phyloP scores from a whole-genome alignment of 2,113 vertebrate genomes.

The Neotragus pygmaeus region DNA sequence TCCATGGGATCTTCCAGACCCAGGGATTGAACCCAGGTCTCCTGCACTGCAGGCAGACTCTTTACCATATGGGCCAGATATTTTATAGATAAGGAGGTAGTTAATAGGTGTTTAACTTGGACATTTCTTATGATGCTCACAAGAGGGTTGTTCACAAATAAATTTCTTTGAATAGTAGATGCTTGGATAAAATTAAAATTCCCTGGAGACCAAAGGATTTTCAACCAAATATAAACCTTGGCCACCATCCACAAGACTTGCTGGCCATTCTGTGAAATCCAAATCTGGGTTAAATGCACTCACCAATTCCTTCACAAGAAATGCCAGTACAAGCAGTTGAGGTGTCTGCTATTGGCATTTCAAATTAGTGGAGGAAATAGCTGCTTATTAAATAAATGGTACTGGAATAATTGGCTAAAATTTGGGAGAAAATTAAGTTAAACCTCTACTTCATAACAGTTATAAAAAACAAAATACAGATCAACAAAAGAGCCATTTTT shows the following conservation, averaged over 20 bases:
- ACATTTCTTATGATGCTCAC: background rate
- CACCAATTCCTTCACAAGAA: background rate
- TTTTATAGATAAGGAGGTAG: background rate
- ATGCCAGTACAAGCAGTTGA: background rate
- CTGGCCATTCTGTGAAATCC: background rate
- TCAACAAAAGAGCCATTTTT: background rate
- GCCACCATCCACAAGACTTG: background rate
- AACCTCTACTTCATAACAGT: background rate
- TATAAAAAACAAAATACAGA: constrained; percentile 1
- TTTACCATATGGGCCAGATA: background rate
- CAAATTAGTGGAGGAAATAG: background rate
- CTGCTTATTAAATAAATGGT: background rate
- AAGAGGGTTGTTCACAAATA: background rate
- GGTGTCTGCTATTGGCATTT: background rate
- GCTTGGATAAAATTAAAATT: background rate
- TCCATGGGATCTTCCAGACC: background rate
- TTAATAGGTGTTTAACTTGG: background rate
- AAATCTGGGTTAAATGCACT: background rate
- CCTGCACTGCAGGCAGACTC: background rate
- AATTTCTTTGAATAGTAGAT: background rate
- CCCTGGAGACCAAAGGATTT: background rate
- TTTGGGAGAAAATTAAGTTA: background rate
- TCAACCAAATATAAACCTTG: background rate
- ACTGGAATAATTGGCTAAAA: background rate
- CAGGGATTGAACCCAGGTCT: background rate